These are phyloP conservation scores for Chaenogobius annularis DNA, from an alignment of 2,113 vertebrate genomes.

Conservation along the genomic window DNA sequence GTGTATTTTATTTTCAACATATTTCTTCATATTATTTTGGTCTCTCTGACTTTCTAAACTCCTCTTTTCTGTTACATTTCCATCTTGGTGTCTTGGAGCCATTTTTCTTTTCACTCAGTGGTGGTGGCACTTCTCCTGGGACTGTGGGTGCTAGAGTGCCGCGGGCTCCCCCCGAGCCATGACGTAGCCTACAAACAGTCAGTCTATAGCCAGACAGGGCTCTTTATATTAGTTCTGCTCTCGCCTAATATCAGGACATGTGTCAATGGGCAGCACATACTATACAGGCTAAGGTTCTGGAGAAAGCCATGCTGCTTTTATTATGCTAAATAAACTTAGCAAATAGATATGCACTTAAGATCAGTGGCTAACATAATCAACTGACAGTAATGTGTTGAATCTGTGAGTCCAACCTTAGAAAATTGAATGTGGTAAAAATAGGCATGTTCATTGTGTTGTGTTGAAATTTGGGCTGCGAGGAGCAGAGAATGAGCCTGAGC, in stretches of 20 bases:
- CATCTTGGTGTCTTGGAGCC: constrained; percentile 60
- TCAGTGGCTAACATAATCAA: constrained; percentile 27
- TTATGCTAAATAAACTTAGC: background rate
- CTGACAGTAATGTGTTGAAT: constrained; percentile 13
- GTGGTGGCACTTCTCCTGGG: constrained; percentile 64
- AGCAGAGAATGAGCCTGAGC: constrained; percentile 51
- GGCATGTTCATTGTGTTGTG: constrained; percentile 41
- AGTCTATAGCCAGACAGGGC: constrained; percentile 62
- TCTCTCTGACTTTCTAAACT: constrained; percentile 9
- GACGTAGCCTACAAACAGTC: constrained; percentile 70
- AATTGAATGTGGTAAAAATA: constrained; percentile 65
- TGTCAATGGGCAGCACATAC: constrained; percentile 23
- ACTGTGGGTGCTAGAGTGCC: constrained; percentile 67
- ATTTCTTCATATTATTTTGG: background rate
- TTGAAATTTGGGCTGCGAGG: constrained; percentile 64
- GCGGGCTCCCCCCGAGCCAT: constrained; percentile 74
- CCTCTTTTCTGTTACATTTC: constrained; percentile 37
- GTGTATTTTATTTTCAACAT: constrained; percentile 1
- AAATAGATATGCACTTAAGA: constrained; percentile 9
- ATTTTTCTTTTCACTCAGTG: constrained; percentile 63
- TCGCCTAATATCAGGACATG: constrained; percentile 44
- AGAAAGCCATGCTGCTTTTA: background rate
- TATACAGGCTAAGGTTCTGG: constrained; percentile 16
- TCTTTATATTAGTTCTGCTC: constrained; percentile 63
- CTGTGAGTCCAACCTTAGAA: constrained; percentile 34